A percentile compares a stretch with the other conserved stretches of the same genome.
Conservation (phyloP, 2,113 vertebrate species). For the Laterallus jamaicensis region DNA sequence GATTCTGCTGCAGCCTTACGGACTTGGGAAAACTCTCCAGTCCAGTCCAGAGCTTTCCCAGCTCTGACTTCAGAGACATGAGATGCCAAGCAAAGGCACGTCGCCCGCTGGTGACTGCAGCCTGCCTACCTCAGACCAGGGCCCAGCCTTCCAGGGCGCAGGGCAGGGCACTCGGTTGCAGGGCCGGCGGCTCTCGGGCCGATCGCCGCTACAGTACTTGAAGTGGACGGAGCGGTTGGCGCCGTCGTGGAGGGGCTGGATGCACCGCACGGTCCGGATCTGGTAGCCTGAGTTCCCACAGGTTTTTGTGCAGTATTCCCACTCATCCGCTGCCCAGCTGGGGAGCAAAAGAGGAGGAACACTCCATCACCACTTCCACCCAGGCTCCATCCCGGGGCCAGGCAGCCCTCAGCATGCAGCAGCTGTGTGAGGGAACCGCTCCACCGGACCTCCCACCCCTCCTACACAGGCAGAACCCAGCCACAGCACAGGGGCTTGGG, state of each 20-base stretch:
- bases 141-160: constrained; percentile 85
- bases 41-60: neutral
- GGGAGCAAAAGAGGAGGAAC: neutral
- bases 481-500: neutral
- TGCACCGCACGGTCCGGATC: constrained; percentile 89
- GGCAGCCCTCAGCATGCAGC: rapidly evolving
- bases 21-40: rapidly evolving
- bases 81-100: neutral
- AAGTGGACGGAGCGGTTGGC: constrained; percentile 89
- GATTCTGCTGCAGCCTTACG: neutral
- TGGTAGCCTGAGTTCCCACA: constrained; percentile 92
- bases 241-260: constrained; percentile 84
- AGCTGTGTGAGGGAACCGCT: neutral
- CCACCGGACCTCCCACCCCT: rapidly evolving
- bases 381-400: too few relatives aligned
- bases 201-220: constrained; percentile 88
- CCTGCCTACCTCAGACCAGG: constrained; percentile 89
- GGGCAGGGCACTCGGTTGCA: constrained; percentile 87
- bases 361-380: neutral
- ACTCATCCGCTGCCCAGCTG: constrained; percentile 92
- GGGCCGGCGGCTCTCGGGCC: constrained; percentile 85
- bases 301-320: constrained; percentile 95
- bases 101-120: rapidly evolving
- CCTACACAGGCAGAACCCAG: neutral
- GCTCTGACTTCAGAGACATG: rapidly evolving